Evolutionary conservation across 2,797 vertebrate species (phyloP), one percentile per base, ranked within the genome.

Genomic region (Atherinosoma microstoma): DNA sequence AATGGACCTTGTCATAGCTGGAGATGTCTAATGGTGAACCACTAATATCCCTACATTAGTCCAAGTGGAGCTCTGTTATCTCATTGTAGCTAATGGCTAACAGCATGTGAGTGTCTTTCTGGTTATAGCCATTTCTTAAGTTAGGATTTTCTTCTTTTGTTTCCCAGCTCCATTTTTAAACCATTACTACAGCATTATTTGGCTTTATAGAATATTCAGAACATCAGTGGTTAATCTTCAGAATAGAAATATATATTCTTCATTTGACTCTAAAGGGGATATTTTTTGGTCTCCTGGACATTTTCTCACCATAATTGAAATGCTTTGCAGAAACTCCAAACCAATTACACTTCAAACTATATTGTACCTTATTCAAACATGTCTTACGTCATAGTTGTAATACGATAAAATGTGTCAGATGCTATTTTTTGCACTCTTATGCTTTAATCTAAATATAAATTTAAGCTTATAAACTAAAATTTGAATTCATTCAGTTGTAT

Each of bases 1-100:
- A 73, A 73, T 36, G 20, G 35, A 70, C 10, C 49, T 36, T 76
- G 72, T 72, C 58, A 34, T 70, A 47, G 72, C 61, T 63, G 69
- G 74, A 72, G 59, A 47, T 70, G 64, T 60, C 62, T 78, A 82
- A 80, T 77, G 60, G 73, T 60, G 34, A 70, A 73, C 64, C 65
- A 40, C 61, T 84, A 77, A 87, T 75, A 62, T 72, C 27, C 27
- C 67, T 72, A 67, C 68, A 78, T 81, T 61, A 76, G 66, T 56
- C 70, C 67, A 74, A 80, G 53, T 62, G 59, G 56, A 69, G 67
- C 64, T 71, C 42, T 73, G 35, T 54, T 72, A 73, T 80, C 24
- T 34, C 70, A 36, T 67, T 83, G 74, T 65, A 63, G 68, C 69
- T 80, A 76, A 86, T 69, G 69, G 65, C 38, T 59, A 69, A 78